Conservation (phyloP, 2,113 vertebrate species). For the Proteles cristata region DNA sequence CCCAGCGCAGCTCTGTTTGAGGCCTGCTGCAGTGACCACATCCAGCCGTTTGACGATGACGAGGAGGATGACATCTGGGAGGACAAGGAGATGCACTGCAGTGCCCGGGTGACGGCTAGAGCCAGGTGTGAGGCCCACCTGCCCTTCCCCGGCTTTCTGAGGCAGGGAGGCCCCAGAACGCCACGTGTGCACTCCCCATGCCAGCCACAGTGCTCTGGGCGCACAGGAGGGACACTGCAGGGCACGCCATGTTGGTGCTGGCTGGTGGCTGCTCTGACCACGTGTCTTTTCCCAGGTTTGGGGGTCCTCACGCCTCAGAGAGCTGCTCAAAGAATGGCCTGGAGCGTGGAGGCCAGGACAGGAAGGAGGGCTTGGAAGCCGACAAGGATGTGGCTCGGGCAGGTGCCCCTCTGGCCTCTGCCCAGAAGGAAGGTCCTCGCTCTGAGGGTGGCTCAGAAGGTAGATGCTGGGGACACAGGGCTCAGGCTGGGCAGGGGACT, state of each 20-base stretch:
- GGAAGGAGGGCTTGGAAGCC: slow-evolving; percentile 84
- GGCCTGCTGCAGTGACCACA: slow-evolving; percentile 95
- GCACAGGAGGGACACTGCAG: rapidly evolving
- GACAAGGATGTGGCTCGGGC: slow-evolving; percentile 73
- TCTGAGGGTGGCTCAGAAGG: slow-evolving; percentile 32
- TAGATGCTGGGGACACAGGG: not conserved
- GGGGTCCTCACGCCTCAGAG: slow-evolving; percentile 89
- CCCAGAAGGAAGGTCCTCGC: not conserved
- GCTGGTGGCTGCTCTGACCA: not conserved
- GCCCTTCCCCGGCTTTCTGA: not conserved
- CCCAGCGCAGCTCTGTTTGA: slow-evolving; percentile 95
- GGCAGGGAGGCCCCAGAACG: not conserved
- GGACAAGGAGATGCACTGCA: slow-evolving; percentile 93
- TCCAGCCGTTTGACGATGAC: slow-evolving; percentile 95
- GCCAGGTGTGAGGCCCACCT: slow-evolving; percentile 87
- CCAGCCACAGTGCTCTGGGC: rapidly evolving
- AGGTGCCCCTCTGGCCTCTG: not conserved
- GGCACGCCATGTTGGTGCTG: not conserved
- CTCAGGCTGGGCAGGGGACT: not conserved
- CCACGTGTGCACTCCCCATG: not conserved
- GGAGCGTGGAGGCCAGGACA: slow-evolving; percentile 87
- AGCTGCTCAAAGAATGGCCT: slow-evolving; percentile 87
- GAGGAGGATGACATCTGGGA: slow-evolving; percentile 98
- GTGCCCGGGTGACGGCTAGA: slow-evolving; percentile 92
- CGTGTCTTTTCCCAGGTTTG: slow-evolving; percentile 88